Conservation (phyloP, 2,797 vertebrate species). For the Rhinogobio ventralis region DNA sequence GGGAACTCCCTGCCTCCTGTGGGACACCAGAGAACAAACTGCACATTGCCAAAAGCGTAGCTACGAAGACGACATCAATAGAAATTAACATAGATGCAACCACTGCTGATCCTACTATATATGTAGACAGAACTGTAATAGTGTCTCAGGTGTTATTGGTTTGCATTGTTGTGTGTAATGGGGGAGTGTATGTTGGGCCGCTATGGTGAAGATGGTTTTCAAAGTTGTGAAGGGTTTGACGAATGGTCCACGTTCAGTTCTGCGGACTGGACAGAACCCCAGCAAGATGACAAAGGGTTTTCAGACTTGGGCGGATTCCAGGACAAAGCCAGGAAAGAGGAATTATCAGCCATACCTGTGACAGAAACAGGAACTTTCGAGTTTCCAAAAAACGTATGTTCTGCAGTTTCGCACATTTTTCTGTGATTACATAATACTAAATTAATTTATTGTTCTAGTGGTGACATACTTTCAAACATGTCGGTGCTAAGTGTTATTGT, state of each 20-base stretch:
- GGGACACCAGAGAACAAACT: constrained; percentile 24
- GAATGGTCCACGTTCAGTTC: constrained; percentile 51
- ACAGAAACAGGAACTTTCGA: not conserved
- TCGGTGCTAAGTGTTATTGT: not conserved
- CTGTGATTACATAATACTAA: not conserved
- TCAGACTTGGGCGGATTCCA: constrained; percentile 56
- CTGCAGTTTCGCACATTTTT: not conserved
- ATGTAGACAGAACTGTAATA: not conserved
- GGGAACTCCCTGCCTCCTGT: constrained; percentile 41
- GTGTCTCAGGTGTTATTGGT: not conserved
- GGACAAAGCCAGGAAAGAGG: constrained; percentile 8
- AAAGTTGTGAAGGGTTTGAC: constrained; percentile 43
- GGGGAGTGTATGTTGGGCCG: constrained; percentile 35
- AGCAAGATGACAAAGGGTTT: constrained; percentile 31
- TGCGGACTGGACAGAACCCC: constrained; percentile 29
- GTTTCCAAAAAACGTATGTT: constrained; percentile 43
- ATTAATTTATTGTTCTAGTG: not conserved
- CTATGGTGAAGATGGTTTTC: constrained; percentile 41
- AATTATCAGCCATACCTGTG: not conserved
- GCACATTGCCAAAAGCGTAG: not conserved
- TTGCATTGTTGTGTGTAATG: constrained; percentile 27
- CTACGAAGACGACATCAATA: not conserved
- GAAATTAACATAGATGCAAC: constrained; percentile 12
- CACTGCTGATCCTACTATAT: not conserved
- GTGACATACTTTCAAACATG: not conserved